Percentiles rank a stretch among this genome's conserved stretches.
Conservation (phyloP, 2,888 invertebrate species). For the Boloria euphrosyne region DNA sequence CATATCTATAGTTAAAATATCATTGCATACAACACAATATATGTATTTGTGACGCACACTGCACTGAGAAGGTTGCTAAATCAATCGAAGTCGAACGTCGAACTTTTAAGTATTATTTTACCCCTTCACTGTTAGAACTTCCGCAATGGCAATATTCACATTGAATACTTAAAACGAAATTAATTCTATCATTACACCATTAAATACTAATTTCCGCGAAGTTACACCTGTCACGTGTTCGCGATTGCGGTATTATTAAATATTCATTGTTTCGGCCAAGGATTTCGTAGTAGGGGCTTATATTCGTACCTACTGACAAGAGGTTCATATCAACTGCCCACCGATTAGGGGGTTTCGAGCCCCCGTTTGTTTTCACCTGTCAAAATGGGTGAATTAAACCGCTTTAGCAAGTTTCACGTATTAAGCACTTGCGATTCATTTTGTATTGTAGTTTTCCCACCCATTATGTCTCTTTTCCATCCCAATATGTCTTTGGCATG, state of each 20-base stretch:
- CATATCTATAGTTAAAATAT: too few relatives aligned
- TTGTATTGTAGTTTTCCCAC: too few relatives aligned
- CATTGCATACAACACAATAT: too few relatives aligned
- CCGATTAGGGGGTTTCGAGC: neutral
- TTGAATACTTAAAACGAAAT: neutral
- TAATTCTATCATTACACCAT: slow-evolving; percentile 18
- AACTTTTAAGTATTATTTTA: neutral
- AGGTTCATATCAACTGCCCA: slow-evolving; percentile 1
- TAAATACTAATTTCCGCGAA: slow-evolving; percentile 28
- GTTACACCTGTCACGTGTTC: slow-evolving; percentile 22
- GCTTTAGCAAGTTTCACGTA: neutral
- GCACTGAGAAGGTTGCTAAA: too few relatives aligned
- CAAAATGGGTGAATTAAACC: neutral
- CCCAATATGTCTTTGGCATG: too few relatives aligned
- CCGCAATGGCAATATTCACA: neutral
- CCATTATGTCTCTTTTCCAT: too few relatives aligned
- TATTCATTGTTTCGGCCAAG: slow-evolving; percentile 8
- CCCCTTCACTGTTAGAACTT: neutral
- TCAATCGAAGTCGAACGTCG: too few relatives aligned
- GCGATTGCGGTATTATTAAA: slow-evolving; percentile 11
- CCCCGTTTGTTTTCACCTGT: slow-evolving; percentile 13
- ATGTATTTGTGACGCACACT: too few relatives aligned
- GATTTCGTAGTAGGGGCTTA: slow-evolving; percentile 13
- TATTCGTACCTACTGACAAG: neutral
- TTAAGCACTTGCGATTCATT: too few relatives aligned